A percentile compares a stretch with the other conserved stretches of the same genome.
Conservation (phyloP, 2,888 invertebrate genomes). For the Orthosia cruda region DNA sequence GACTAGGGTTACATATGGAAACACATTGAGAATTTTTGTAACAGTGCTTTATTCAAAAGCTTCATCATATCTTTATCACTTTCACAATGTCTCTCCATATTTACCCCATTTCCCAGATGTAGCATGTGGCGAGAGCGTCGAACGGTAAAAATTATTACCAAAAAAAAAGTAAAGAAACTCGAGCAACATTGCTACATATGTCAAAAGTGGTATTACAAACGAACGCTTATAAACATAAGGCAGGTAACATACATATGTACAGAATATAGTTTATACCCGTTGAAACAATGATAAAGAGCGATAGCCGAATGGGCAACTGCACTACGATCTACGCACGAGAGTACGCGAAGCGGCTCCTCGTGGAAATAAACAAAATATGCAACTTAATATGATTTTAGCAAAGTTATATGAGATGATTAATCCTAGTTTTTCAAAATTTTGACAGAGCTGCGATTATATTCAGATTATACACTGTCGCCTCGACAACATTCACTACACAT, state of each 20-base stretch:
- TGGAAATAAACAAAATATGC: constrained; percentile 74
- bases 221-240: constrained; percentile 91
- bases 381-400: constrained; percentile 83
- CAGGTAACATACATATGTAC: constrained; percentile 90
- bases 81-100: constrained; percentile 94
- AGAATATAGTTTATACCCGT: constrained; percentile 88
- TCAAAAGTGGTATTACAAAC: constrained; percentile 93
- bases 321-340: constrained; percentile 69
- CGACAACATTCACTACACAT: constrained; percentile 91
- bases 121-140: constrained; percentile 90
- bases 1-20: constrained; percentile 92
- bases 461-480: constrained; percentile 87
- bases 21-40: constrained; percentile 93
- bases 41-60: constrained; percentile 94
- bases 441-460: constrained; percentile 73
- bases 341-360: constrained; percentile 59
- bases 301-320: constrained; percentile 81
- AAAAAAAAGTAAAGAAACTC: constrained; percentile 87
- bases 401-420: constrained; percentile 83
- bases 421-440: constrained; percentile 80
- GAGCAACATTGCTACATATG: constrained; percentile 92
- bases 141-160: constrained; percentile 85
- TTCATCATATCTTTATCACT: constrained; percentile 92
- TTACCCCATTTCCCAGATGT: constrained; percentile 93
- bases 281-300: constrained; percentile 90